Percentiles rank a stretch among this genome's conserved stretches.
Conservation (phyloP, 2,113 vertebrate genomes). For the Bettongia penicillata region DNA sequence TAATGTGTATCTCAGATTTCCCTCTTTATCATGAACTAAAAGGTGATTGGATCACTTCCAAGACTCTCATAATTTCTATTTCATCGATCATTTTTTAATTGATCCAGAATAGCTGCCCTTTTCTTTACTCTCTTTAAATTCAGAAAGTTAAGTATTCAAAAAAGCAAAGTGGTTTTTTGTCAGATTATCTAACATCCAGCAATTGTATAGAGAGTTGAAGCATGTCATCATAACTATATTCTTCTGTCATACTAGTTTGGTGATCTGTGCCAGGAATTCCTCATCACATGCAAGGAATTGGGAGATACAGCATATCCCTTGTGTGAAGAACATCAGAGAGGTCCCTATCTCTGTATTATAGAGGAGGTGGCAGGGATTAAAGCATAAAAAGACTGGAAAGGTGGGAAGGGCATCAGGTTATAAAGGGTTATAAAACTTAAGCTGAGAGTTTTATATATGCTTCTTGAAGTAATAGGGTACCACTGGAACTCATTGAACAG, state of each 20-base stretch:
- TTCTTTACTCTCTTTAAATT: not conserved
- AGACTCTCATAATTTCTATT: too few relatives aligned
- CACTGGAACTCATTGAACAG: not conserved
- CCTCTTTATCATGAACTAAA: not conserved
- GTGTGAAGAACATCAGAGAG: not conserved
- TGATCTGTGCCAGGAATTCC: not conserved
- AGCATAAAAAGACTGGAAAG: not conserved
- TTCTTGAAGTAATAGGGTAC: too few relatives aligned
- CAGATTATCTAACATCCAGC: not conserved
- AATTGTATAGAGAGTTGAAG: not conserved
- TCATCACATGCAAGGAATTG: not conserved
- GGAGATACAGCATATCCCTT: not conserved
- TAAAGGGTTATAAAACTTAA: not conserved
- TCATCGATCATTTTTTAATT: not conserved
- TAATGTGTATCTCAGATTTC: not conserved
- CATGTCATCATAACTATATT: not conserved
- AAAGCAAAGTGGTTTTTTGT: not conserved
- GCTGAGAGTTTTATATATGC: not conserved
- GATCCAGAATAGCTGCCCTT: not conserved
- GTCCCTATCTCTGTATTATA: not conserved
- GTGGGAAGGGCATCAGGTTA: not conserved
- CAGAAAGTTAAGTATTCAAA: not conserved
- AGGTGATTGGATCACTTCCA: not conserved
- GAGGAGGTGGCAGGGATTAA: not conserved
- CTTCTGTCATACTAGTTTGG: not conserved